A percentile compares a stretch with the other conserved stretches of the same genome.
Conservation (phyloP, 2,797 vertebrate genomes). For the Darevskia nairensis region DNA sequence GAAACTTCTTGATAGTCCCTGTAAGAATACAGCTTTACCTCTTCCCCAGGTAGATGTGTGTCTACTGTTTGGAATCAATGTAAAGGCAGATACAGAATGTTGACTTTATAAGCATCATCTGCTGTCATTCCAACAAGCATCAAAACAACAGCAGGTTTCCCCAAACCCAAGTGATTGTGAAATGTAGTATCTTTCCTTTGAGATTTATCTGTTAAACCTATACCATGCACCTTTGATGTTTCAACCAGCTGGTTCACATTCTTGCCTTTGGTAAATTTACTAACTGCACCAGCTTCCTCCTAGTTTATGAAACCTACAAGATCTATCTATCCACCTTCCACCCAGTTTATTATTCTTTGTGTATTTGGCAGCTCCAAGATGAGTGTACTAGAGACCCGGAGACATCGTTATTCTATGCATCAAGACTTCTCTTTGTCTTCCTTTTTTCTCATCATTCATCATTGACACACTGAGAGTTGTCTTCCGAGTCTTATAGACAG, state of each 20-base stretch:
- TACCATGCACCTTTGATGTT: background rate
- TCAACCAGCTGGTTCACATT: background rate
- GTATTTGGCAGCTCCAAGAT: constrained; percentile 22
- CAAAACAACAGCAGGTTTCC: too few relatives aligned
- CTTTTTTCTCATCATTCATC: constrained; percentile 38
- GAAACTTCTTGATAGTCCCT: background rate
- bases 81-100: background rate
- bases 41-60: background rate
- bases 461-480: background rate
- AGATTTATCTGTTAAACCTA: background rate
- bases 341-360: constrained; percentile 5
- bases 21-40: background rate
- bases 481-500: constrained; percentile 24
- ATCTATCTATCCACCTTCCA: constrained; percentile 2
- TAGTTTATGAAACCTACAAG: constrained; percentile 15
- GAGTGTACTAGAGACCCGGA: constrained; percentile 25
- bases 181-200: constrained; percentile 6
- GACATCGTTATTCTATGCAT: background rate
- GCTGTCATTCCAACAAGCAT: background rate
- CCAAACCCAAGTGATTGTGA: background rate
- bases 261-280: constrained; percentile 7
- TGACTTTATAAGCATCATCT: background rate
- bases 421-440: constrained; percentile 13
- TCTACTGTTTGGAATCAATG: background rate
- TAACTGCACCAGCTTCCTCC: background rate